These are phyloP conservation scores for Pocillopora grandis DNA, from an alignment of 92 coral and sea anemone genomes.

Conservation along the genomic window DNA sequence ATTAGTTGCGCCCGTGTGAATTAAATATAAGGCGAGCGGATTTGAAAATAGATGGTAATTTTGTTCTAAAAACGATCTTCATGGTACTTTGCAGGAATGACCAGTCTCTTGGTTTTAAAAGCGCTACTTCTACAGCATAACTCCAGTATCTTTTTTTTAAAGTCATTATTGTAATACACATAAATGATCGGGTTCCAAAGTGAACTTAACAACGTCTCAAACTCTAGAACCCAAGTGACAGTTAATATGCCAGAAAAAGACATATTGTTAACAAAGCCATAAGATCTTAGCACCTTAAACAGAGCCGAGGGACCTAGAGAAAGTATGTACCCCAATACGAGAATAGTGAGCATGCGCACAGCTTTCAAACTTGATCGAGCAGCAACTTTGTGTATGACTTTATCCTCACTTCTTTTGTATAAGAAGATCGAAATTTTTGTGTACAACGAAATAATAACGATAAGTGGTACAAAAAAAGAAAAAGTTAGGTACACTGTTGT, in stretches of 20 bases:
- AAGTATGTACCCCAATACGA: conserved; percentile 46
- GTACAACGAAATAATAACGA: conserved; percentile 44
- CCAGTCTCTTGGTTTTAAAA: background rate
- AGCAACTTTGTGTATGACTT: conserved; percentile 45
- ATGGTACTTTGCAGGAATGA: background rate
- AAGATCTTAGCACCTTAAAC: conserved; percentile 51
- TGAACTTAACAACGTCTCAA: conserved; percentile 48
- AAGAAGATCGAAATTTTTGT: conserved; percentile 35
- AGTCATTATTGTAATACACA: background rate
- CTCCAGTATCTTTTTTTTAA: background rate
- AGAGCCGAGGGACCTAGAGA: conserved; percentile 56
- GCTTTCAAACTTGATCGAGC: conserved; percentile 65
- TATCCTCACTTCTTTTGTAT: conserved; percentile 40
- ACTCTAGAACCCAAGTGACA: conserved; percentile 17
- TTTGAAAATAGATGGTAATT: too few relatives aligned
- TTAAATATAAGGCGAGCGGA: too few relatives aligned
- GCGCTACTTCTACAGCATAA: background rate
- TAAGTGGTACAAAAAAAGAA: conserved; percentile 56
- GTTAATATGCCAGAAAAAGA: conserved; percentile 10
- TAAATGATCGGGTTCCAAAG: conserved; percentile 48
- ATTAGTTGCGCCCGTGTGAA: too few relatives aligned
- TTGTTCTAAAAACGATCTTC: too few relatives aligned
- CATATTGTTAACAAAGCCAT: conserved; percentile 31
- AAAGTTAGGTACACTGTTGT: conserved; percentile 49
- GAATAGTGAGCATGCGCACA: conserved; percentile 54